A percentile compares a stretch with the other conserved stretches of the same genome.
phyloP scores from a whole-genome alignment of 1,140 invertebrate genomes.

The Prorops nasuta region DNA sequence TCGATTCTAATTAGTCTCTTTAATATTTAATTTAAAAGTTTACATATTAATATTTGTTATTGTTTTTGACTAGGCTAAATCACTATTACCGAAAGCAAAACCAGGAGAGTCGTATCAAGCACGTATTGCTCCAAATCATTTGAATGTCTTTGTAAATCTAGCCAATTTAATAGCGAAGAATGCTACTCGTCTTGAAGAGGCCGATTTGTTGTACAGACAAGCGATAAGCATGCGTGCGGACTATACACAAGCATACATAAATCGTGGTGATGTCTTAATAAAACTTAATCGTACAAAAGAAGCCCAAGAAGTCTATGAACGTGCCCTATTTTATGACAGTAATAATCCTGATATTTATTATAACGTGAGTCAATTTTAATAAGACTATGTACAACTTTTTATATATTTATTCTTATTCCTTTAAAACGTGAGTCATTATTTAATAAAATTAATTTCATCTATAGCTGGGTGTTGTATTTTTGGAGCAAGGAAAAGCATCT shows the following conservation, averaged over 20 bases:
- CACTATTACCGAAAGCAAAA: conserved; percentile 84
- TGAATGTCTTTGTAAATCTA: conserved; percentile 94
- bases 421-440: not conserved
- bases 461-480: conserved; percentile 88
- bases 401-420: not conserved
- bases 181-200: conserved; percentile 86
- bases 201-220: conserved; percentile 88
- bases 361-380: conserved; percentile 70
- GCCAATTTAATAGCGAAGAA: conserved; percentile 95
- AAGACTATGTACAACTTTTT: not conserved
- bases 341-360: conserved; percentile 97
- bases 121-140: conserved; percentile 91
- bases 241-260: conserved; percentile 97
- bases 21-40: not conserved
- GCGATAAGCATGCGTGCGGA: conserved; percentile 96
- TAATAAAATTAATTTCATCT: conserved; percentile 29
- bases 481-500: conserved; percentile 88
- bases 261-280: conserved; percentile 92
- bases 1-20: too few species aligned
- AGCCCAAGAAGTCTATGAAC: conserved; percentile 92
- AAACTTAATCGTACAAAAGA: conserved; percentile 93
- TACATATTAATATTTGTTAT: not conserved
- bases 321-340: conserved; percentile 88
- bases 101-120: conserved; percentile 93
- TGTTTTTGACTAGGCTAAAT: conserved; percentile 68